Conservation (phyloP, 2,888 invertebrate species). For the Hypolimnas misippus region DNA sequence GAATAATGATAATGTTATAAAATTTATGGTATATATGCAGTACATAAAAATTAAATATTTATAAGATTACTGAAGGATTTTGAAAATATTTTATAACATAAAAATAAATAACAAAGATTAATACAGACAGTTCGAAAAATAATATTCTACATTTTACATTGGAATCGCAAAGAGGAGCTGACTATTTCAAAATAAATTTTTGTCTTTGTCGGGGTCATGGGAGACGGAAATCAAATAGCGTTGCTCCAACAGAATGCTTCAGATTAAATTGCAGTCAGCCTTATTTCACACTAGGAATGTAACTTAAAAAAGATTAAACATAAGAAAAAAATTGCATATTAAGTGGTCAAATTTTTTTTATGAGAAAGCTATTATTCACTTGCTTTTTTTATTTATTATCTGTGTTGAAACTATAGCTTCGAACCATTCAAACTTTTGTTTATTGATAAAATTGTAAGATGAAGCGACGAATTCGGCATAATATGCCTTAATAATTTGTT, state of each 20-base stretch:
- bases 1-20: background rate
- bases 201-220: conserved; percentile 11
- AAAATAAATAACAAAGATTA: background rate
- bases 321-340: too few relatives aligned
- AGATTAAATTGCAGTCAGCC: conserved; percentile 13
- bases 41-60: background rate
- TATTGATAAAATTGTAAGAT: too few relatives aligned
- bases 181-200: conserved; percentile 17
- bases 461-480: too few relatives aligned
- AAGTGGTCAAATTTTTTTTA: too few relatives aligned
- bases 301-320: background rate
- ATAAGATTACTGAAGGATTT: background rate
- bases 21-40: background rate
- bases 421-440: too few relatives aligned
- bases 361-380: too few relatives aligned
- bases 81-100: background rate
- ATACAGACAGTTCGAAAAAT: background rate
- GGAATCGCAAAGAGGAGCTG: conserved; percentile 1
- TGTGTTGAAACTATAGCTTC: too few relatives aligned
- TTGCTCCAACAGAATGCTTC: conserved; percentile 11
- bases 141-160: background rate
- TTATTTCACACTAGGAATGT: background rate
- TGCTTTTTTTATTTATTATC: too few relatives aligned
- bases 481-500: too few relatives aligned
- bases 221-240: conserved; percentile 15